phyloP scores from a whole-genome alignment of 2,888 invertebrate genomes.

The Scaptomyza caliginosa region DNA sequence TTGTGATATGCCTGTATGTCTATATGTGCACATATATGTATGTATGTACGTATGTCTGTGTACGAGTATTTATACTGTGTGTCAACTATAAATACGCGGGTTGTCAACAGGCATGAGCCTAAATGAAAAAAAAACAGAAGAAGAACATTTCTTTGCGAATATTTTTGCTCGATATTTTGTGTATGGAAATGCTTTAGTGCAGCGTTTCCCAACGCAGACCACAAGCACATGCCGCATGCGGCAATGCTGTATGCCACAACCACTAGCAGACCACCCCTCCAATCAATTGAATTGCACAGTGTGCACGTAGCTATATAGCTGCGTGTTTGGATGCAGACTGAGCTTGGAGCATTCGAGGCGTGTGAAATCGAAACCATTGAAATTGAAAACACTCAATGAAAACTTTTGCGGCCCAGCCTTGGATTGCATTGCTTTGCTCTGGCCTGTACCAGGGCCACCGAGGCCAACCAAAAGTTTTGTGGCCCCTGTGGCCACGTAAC shows the following conservation, averaged over 20 bases:
- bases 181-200: constrained; percentile 15
- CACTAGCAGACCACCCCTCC: neutral
- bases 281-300: constrained; percentile 25
- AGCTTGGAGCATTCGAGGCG: constrained; percentile 49
- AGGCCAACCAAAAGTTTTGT: constrained; percentile 44
- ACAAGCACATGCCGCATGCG: constrained; percentile 28
- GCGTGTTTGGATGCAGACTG: constrained; percentile 33
- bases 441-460: constrained; percentile 31
- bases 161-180: constrained; percentile 4
- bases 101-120: constrained; percentile 32
- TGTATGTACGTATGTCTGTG: constrained; percentile 1
- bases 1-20: constrained; percentile 17
- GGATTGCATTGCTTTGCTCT: constrained; percentile 69
- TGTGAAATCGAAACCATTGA: constrained; percentile 75
- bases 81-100: constrained; percentile 34
- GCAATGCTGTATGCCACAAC: constrained; percentile 6
- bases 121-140: constrained; percentile 21
- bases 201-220: constrained; percentile 12
- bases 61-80: constrained; percentile 18
- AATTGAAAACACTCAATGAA: constrained; percentile 73
- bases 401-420: constrained; percentile 67
- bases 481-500: constrained; percentile 64
- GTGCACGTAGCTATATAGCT: constrained; percentile 33
- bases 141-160: neutral
- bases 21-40: constrained; percentile 9